Base-by-base conservation (phyloP, 2,888 invertebrate species). In the Spilosoma lubricipeda region DNA sequence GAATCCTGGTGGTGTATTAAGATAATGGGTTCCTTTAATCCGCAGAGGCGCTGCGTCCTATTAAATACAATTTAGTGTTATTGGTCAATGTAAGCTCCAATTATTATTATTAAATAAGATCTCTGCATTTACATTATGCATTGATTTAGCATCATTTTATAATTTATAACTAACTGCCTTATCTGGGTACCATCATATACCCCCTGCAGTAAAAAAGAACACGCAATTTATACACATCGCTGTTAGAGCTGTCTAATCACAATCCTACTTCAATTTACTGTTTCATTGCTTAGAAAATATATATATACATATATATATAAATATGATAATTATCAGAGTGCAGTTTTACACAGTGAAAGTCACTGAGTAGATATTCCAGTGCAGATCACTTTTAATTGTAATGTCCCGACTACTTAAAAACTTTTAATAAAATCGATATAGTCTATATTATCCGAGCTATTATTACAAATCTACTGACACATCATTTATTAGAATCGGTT, bases 11-110 rank as follows among this genome's bases (percentile, higher is more conserved):
- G 96, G 96, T 3, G 96, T 94, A 82, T 97, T 97, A 63, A 96
- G 80, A 76, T 96, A 96, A 85, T 97, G 96, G 39, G 94, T 87
- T 11, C 96, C 96, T 88, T 97, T 97, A 84, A 96, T 94, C 68
- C 97, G 93, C 56, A 96, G 82, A 1, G 97, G 97, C 74, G 95
- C 92, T 3, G 96, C 96, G 75, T 97, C 96, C 96, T 97, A 70
- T 30, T 42, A 70, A 59, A 59, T 69, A 52, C 56, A 36, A 20
- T 11, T n/a, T 8, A 63, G 1, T 30, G 18, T 18, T 11, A 56
- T 36, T 56, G 52, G 69, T n/a, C 11, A 33, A 20, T 33, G 3
- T 18, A 42, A 48, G n/a, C 23, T 30, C 9, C 30, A 15, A 23
- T 48, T 3, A 2, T 30, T 20, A 9, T 8, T 3, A 2, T 39